phyloP scores from a whole-genome alignment of 2,797 vertebrate species.

The Thaleichthys pacificus region DNA sequence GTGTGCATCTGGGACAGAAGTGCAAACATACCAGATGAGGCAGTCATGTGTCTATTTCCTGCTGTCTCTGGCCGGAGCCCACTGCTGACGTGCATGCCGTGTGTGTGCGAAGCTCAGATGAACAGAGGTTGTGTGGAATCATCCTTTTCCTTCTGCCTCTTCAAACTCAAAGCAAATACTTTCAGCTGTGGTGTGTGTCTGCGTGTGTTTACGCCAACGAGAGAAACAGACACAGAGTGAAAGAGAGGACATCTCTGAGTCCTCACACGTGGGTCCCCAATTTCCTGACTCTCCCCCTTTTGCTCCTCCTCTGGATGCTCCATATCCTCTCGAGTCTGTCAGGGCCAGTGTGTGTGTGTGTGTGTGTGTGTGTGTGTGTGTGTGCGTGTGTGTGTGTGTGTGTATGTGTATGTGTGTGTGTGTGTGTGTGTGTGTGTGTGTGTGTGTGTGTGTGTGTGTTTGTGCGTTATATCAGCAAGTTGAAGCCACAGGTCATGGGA shows the following conservation, averaged over 20 bases:
- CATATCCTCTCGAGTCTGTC: background rate
- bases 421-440: background rate
- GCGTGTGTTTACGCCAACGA: background rate
- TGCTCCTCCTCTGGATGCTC: background rate
- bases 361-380: background rate
- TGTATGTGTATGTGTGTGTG: background rate
- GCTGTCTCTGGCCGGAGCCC: constrained; percentile 17
- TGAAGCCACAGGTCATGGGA: constrained; percentile 27
- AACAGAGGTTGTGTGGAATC: constrained; percentile 25
- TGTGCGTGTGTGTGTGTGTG: background rate
- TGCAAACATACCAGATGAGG: constrained; percentile 24
- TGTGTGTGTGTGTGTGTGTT: background rate
- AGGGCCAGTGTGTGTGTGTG: background rate
- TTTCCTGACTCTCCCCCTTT: background rate
- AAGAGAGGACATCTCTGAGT: background rate
- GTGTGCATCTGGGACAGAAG: background rate
- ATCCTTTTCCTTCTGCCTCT: background rate
- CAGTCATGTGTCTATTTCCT: constrained; percentile 43
- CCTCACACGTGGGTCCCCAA: background rate
- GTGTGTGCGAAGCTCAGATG: constrained; percentile 34
- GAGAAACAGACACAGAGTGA: background rate
- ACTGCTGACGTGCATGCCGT: constrained; percentile 45
- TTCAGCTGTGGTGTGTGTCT: constrained; percentile 1
- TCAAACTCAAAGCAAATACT: too few relatives aligned
- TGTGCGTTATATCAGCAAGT: constrained; percentile 9